These are phyloP conservation scores for Oscheius sp. DNA, from an alignment of 2,888 invertebrate species.

Conservation along the genomic window DNA sequence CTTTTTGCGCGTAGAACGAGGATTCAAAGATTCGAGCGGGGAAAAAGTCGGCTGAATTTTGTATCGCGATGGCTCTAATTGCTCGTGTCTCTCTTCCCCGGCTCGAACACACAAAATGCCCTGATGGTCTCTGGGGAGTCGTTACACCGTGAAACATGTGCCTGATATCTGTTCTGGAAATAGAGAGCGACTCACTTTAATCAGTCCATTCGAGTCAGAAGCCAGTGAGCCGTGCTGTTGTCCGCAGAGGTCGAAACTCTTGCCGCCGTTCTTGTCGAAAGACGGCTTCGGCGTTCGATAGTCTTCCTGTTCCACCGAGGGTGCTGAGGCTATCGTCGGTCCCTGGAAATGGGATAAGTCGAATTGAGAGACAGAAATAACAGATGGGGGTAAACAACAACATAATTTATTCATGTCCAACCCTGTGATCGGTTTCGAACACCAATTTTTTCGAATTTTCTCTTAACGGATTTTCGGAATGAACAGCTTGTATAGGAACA, in stretches of 20 bases:
- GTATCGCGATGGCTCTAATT: not conserved
- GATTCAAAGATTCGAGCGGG: not conserved
- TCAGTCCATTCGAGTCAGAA: slow-evolving; percentile 69
- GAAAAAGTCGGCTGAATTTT: slow-evolving; percentile 8
- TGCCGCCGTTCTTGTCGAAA: slow-evolving; percentile 66
- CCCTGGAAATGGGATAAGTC: slow-evolving; percentile 56
- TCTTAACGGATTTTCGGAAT: too few relatives aligned
- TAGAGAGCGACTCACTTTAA: slow-evolving; percentile 60
- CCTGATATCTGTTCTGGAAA: not conserved
- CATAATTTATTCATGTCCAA: too few relatives aligned
- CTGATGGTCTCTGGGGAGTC: slow-evolving; percentile 10
- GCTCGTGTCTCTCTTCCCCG: not conserved
- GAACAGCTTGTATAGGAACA: too few relatives aligned
- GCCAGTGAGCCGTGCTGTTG: slow-evolving; percentile 48
- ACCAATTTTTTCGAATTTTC: not conserved
- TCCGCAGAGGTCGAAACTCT: slow-evolving; percentile 70
- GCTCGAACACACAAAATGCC: not conserved
- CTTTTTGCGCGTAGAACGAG: not conserved
- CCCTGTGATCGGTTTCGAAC: not conserved
- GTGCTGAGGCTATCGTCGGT: slow-evolving; percentile 72
- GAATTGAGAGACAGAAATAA: not conserved
- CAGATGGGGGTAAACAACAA: too few relatives aligned
- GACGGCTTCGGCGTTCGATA: slow-evolving; percentile 71
- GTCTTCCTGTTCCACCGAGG: slow-evolving; percentile 72
- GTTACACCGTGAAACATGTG: slow-evolving; percentile 4